Conservation (phyloP, 2,797 vertebrate species). For the Artibeus lituratus region DNA sequence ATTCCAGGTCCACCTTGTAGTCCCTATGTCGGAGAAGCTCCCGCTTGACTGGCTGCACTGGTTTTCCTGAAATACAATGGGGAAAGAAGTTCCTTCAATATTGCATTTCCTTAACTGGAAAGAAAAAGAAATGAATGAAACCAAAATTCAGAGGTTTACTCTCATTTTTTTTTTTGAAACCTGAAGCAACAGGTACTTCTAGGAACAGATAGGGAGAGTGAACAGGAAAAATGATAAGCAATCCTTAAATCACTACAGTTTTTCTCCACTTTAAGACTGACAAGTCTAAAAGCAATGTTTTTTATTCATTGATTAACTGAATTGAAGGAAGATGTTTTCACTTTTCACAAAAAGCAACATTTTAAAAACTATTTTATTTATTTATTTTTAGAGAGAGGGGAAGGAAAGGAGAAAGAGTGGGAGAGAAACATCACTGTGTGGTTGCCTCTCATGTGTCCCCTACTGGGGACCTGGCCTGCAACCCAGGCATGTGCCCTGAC, state of each 20-base stretch:
- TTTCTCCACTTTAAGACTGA: slow-evolving; percentile 2
- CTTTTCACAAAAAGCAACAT: neutral
- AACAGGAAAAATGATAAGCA: neutral
- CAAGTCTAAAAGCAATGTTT: slow-evolving; percentile 26
- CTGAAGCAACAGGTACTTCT: neutral
- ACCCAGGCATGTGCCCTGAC: no score
- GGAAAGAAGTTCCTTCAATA: neutral
- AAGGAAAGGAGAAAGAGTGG: no score
- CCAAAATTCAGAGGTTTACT: slow-evolving; percentile 6
- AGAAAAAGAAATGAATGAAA: neutral
- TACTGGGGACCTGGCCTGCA: no score
- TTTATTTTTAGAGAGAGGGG: no score
- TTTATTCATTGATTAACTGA: neutral
- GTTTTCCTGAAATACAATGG: slow-evolving; percentile 87
- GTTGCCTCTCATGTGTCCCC: no score
- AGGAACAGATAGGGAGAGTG: neutral
- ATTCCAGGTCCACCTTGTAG: slow-evolving; percentile 99
- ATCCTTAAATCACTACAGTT: neutral
- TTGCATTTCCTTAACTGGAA: slow-evolving; percentile 16
- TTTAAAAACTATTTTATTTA: neutral
- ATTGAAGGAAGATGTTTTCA: neutral
- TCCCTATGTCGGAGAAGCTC: slow-evolving; percentile 96
- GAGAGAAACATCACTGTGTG: no score
- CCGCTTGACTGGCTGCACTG: slow-evolving; percentile 91
- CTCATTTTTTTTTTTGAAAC: slow-evolving; percentile 16